Conservation (phyloP, 2,113 vertebrate genomes). For the Pituophis catenifer region DNA sequence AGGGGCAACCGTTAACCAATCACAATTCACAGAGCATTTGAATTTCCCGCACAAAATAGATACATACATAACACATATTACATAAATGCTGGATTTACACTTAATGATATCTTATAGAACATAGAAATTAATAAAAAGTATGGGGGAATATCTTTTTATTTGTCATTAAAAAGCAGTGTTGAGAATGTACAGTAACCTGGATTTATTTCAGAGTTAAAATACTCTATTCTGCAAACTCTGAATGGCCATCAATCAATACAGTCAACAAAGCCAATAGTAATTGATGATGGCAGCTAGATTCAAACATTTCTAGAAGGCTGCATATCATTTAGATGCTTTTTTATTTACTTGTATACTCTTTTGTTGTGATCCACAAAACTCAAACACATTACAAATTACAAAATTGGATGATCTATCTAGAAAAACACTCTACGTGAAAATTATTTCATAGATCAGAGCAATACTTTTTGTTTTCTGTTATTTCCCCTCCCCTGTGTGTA, state of each 20-base stretch:
- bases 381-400: neutral
- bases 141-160: neutral
- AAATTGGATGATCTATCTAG: neutral
- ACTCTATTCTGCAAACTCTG: neutral
- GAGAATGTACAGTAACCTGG: neutral
- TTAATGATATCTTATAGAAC: neutral
- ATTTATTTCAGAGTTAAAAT: neutral
- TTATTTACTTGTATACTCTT: neutral
- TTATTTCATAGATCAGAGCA: slow-evolving; percentile 15
- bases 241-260: neutral
- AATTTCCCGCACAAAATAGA: no score
- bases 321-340: neutral
- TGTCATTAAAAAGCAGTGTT: neutral
- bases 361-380: neutral
- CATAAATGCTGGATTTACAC: neutral
- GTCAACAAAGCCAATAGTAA: neutral
- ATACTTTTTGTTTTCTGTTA: neutral
- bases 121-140: neutral
- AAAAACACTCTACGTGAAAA: slow-evolving; percentile 14
- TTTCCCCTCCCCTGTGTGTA: neutral
- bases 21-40: no score
- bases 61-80: no score
- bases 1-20: no score
- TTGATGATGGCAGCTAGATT: neutral
- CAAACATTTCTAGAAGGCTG: neutral